Evolutionary conservation across 1,140 invertebrate genomes (phyloP), one percentile per base, ranked within the genome.

Genomic region (Phymorhynchus buccinoides): DNA sequence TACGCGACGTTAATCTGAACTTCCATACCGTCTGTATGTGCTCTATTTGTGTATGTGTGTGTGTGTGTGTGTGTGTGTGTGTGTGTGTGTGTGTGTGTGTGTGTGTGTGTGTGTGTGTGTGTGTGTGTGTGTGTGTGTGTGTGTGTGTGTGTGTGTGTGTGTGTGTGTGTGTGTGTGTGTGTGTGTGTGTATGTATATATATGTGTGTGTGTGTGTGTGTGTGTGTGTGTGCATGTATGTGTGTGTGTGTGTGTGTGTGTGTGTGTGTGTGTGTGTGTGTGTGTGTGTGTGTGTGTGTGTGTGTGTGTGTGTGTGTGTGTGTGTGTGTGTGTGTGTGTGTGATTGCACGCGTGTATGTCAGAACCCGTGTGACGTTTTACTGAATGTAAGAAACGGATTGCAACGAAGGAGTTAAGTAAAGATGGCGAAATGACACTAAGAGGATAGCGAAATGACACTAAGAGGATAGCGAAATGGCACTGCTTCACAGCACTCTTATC

Each of bases 51-150:
- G 56, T 62, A 22, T 62, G 56, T 62, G 56, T 3, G 56, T 62
- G 56, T 62, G 56, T 62, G 56, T 62, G 56, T 62, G 56, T 62
- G 56, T 62, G 56, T 62, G 56, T 62, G 56, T 62, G 56, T 62
- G 56, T 62, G 56, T 62, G 7, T 62, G 7, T 62, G 56, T 62
- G 56, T 62, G 56, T 22, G 56, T 22, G 56, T 22, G 56, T 3
- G 56, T 62, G 56, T 62, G 56, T 62, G 56, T 12, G 56, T 62
- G 56, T 62, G 56, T 62, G 56, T 62, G 56, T 62, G 56, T 62
- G 56, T 62, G 56, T 62, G 56, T 62, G 56, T 62, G 56, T 62
- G 56, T 62, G 56, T 62, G 56, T 62, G 56, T 62, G 56, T 62
- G 56, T 62, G 56, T 62, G 56, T 62, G 56, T 62, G 56, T 62